Percentiles rank a stretch among this genome's conserved stretches.
Conservation (phyloP, 2,797 vertebrate species). For the Intellagama lesueurii region DNA sequence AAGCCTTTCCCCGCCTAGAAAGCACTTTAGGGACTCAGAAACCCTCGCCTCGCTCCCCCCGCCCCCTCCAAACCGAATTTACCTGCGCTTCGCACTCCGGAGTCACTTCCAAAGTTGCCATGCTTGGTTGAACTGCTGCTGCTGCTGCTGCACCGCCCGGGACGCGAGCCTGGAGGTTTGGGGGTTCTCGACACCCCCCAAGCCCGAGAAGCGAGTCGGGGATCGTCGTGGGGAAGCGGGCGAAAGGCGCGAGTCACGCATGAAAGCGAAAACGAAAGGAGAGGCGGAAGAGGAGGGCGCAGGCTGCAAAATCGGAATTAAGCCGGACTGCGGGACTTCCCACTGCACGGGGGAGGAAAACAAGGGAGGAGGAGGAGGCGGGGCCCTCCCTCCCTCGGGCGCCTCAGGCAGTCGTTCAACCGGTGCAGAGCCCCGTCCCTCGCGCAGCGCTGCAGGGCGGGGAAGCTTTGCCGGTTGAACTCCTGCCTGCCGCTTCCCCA, state of each 20-base stretch:
- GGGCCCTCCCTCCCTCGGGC: too few species aligned
- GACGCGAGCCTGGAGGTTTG: background rate
- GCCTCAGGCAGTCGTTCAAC: background rate
- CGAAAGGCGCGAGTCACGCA: background rate
- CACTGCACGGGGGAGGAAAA: background rate
- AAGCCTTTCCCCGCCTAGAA: too few species aligned
- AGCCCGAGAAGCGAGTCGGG: background rate
- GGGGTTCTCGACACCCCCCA: background rate
- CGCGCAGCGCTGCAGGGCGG: too few species aligned
- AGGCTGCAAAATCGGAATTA: too few species aligned
- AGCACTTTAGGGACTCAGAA: background rate
- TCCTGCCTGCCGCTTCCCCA: too few species aligned
- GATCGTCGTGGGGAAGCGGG: background rate
- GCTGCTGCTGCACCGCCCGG: background rate
- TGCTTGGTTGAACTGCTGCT: background rate
- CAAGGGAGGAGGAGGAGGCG: background rate
- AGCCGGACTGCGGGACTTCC: background rate
- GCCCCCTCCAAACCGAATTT: background rate
- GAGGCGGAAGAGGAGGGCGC: background rate
- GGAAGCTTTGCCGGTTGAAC: background rate
- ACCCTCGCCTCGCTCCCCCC: background rate
- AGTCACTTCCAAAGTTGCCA: slow-evolving; percentile 2
- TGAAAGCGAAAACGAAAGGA: slow-evolving; percentile 41
- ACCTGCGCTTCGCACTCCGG: slow-evolving; percentile 19
- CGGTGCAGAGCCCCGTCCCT: background rate